These are phyloP conservation scores for Ellobium chinense DNA, from an alignment of 2,888 invertebrate species.

Conservation along the genomic window DNA sequence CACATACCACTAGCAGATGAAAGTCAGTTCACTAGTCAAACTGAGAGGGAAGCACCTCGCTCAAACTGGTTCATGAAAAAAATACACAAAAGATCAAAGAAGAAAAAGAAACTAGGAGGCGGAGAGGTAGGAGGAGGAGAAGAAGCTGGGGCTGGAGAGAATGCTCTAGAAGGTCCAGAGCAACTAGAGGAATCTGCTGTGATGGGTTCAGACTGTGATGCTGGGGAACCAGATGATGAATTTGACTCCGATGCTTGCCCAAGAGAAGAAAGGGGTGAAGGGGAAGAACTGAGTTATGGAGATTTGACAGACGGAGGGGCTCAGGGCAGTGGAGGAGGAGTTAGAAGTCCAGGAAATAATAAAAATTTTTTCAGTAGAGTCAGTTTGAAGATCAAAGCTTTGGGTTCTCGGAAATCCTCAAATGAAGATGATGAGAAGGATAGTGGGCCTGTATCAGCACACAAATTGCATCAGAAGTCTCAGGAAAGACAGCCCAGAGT, in stretches of 20 bases:
- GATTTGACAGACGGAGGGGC: background rate
- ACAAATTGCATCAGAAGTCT: slow-evolving; percentile 35
- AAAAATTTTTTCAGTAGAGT: slow-evolving; percentile 62
- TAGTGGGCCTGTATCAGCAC: slow-evolving; percentile 15
- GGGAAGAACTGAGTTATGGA: background rate
- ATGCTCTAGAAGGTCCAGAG: background rate
- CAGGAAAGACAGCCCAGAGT: slow-evolving; percentile 47
- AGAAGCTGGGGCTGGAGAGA: background rate
- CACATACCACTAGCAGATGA: slow-evolving; percentile 1
- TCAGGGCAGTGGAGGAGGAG: no score
- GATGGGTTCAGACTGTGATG: background rate
- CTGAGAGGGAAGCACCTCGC: background rate
- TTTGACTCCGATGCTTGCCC: background rate
- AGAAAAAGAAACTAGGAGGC: slow-evolving; percentile 23
- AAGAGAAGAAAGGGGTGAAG: background rate
- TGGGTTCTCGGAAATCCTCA: slow-evolving; percentile 30
- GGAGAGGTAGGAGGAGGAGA: background rate
- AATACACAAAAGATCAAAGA: slow-evolving; percentile 22
- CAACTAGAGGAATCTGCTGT: background rate
- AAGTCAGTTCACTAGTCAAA: background rate
- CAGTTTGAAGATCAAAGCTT: slow-evolving; percentile 64
- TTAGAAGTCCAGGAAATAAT: slow-evolving; percentile 13
- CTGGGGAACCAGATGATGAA: background rate
- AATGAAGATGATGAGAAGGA: slow-evolving; percentile 51
- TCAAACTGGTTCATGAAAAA: slow-evolving; percentile 30